Base-by-base conservation (phyloP, 1,140 invertebrate species). In the Carcinoscorpius rotundicauda region DNA sequence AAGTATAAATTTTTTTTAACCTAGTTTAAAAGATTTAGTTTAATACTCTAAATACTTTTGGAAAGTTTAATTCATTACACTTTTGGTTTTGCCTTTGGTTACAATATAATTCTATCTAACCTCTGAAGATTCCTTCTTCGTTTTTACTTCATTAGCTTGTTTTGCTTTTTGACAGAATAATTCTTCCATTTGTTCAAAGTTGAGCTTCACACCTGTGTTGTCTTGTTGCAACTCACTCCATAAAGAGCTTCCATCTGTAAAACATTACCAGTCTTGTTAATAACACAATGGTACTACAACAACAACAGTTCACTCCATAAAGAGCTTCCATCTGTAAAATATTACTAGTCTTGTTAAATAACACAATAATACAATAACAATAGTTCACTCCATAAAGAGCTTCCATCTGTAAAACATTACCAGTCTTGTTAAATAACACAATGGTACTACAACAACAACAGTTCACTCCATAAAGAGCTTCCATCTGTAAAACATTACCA, bases 111-210 rank as follows among this genome's bases (percentile, higher is more conserved):
- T 29, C 29, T 29, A 2, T 29, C 29, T 29, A 8, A 60, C 4
- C 50, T 56, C 49, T 9, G 68, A 64, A 49, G 65, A 69, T 51
- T 59, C 55, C 48, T 51, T 50, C 52, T 52, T 9, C 5, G n/a
- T 6, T 55, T 49, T 56, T 49, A 49, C 11, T 49, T 52, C 48
- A 6, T 81, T 79, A 91, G 90, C 74, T 6, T 57, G n/a, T 29
- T 29, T 29, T 29, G 29, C 29, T 57, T 9, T 57, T 62, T 91
- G 88, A 75, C 91, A 94, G 75, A 95, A 96, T 3, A 94, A 78
- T 1, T 87, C 89, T 76, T 96, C 92, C 82, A 96, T 90, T 76
- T 93, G 89, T 6, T 83, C 85, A 88, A 91, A 95, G 76, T 94
- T 89, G 64, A 93, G 9, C 9, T 62, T 29, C 5, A 55, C 6